Evolutionary conservation across 2,113 vertebrate genomes (phyloP).

Genomic region (Kobus ellipsiprymnus): DNA sequence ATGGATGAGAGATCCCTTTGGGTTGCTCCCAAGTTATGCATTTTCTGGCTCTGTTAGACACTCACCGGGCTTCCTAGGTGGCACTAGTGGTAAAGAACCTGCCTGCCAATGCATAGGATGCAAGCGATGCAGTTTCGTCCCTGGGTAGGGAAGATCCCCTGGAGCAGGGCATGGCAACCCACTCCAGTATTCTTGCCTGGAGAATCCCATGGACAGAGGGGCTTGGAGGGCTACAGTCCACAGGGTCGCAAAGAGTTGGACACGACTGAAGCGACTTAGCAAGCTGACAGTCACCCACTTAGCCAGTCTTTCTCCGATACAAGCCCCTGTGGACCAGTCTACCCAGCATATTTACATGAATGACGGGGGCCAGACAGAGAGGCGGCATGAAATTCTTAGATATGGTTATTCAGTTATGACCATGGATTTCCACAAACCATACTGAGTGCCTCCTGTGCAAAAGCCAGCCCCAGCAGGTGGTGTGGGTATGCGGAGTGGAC

Average conservation of each 20-base stretch:
- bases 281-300: not conserved
- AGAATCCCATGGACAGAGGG: not conserved
- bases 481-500: rapidly evolving
- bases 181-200: not conserved
- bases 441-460: too few species aligned
- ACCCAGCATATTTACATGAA: not conserved
- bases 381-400: not conserved
- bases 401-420: rapidly evolving
- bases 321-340: not conserved
- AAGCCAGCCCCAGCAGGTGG: not conserved
- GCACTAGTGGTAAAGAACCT: not conserved
- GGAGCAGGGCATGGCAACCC: not conserved
- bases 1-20: not conserved
- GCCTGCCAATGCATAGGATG: not conserved
- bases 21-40: not conserved
- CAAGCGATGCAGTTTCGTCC: not conserved
- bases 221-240: not conserved
- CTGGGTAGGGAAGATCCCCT: not conserved
- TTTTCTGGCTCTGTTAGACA: not conserved
- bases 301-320: not conserved
- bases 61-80: not conserved
- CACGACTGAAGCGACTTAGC: not conserved
- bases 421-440: not conserved
- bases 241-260: not conserved
- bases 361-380: not conserved